phyloP scores from a whole-genome alignment of 2,888 invertebrate genomes.

The Mechanitis mazaeus region DNA sequence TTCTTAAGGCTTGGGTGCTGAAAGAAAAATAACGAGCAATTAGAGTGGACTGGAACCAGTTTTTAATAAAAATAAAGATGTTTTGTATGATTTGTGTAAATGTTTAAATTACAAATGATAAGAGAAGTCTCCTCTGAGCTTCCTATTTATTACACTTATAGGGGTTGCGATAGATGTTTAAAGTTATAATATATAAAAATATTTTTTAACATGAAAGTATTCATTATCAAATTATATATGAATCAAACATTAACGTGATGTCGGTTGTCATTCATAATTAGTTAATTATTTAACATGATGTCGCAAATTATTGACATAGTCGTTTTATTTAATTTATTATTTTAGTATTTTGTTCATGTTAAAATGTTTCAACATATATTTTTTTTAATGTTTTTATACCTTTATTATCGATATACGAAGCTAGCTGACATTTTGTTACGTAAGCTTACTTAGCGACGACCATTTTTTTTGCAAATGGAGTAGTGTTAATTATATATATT shows the following conservation, averaged over 20 bases:
- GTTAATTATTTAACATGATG: neutral
- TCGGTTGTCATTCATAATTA: constrained; percentile 1
- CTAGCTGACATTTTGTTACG: too few relatives aligned
- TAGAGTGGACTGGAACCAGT: constrained; percentile 37
- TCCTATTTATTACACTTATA: too few relatives aligned
- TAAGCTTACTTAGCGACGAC: neutral
- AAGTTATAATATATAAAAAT: neutral
- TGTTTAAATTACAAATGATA: too few relatives aligned
- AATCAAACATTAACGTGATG: neutral
- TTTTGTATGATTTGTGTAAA: too few relatives aligned
- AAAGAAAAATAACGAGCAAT: constrained; percentile 73
- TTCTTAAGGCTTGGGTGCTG: constrained; percentile 67
- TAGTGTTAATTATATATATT: too few relatives aligned
- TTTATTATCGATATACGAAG: too few relatives aligned
- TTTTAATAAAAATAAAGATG: neutral
- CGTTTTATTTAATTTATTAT: constrained; percentile 34
- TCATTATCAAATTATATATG: neutral
- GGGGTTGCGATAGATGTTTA: neutral
- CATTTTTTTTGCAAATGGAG: too few relatives aligned
- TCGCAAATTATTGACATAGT: neutral
- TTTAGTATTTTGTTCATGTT: constrained; percentile 20
- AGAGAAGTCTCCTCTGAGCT: too few relatives aligned
- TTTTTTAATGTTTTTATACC: too few relatives aligned
- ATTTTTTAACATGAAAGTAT: neutral
- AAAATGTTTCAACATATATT: too few relatives aligned